A percentile compares a stretch with the other conserved stretches of the same genome.
phyloP scores from a whole-genome alignment of 1,140 invertebrate species.

The Zaprionus africanus region DNA sequence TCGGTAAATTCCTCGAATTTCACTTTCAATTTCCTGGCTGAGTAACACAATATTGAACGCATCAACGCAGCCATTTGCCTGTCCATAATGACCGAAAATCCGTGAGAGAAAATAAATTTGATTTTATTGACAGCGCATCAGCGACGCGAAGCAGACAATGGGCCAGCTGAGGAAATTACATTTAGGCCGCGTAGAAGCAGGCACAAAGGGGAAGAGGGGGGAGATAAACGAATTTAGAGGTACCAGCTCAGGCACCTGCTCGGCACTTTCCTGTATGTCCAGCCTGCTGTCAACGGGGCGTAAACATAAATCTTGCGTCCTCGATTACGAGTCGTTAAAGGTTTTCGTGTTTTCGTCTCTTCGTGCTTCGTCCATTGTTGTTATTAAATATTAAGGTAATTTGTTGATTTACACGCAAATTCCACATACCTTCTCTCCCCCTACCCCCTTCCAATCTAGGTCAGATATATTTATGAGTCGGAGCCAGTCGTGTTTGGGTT shows the following conservation, averaged over 20 bases:
- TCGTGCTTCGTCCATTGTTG: slow-evolving; percentile 33
- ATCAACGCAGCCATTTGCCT: slow-evolving; percentile 11
- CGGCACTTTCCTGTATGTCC: slow-evolving; percentile 12
- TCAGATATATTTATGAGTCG: slow-evolving; percentile 69
- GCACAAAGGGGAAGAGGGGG: background rate
- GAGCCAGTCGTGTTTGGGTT: slow-evolving; percentile 33
- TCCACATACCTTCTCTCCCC: slow-evolving; percentile 28
- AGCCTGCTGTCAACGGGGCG: slow-evolving; percentile 54
- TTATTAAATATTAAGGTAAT: slow-evolving; percentile 81
- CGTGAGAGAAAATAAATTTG: slow-evolving; percentile 75
- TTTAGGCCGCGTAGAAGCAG: slow-evolving; percentile 29
- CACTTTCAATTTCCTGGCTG: slow-evolving; percentile 72
- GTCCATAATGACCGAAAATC: slow-evolving; percentile 72
- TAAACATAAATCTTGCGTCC: slow-evolving; percentile 59
- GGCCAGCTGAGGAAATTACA: slow-evolving; percentile 61
- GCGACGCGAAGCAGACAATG: slow-evolving; percentile 52
- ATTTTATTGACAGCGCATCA: slow-evolving; percentile 78
- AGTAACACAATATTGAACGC: slow-evolving; percentile 32
- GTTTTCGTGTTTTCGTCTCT: slow-evolving; percentile 23
- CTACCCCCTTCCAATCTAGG: slow-evolving; percentile 40
- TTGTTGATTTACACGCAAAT: slow-evolving; percentile 76
- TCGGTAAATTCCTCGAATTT: slow-evolving; percentile 15
- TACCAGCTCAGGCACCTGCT: slow-evolving; percentile 51
- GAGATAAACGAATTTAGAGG: slow-evolving; percentile 69
- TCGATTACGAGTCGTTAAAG: slow-evolving; percentile 50